These are phyloP conservation scores for Calidris pygmaea DNA, from an alignment of 2,113 vertebrate species.

Conservation along the genomic window DNA sequence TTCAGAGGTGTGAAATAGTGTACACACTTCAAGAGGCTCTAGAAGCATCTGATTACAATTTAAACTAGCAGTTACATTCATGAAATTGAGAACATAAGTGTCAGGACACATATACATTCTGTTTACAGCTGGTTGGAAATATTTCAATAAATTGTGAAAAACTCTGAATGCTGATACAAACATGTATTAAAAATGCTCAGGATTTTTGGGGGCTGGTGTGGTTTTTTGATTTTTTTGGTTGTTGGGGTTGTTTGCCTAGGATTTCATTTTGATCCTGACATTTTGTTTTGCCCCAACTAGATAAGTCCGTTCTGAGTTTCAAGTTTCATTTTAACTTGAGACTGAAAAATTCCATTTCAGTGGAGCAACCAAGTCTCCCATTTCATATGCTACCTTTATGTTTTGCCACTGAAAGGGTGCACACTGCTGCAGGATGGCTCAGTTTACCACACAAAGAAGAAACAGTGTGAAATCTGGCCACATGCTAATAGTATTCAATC, in stretches of 20 bases:
- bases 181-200: not conserved
- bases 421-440: not conserved
- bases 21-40: conserved; percentile 10
- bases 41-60: conserved; percentile 35
- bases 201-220: not conserved
- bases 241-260: not conserved
- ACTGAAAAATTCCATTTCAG: conserved; percentile 20
- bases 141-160: conserved; percentile 20
- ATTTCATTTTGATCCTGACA: not conserved
- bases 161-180: not conserved
- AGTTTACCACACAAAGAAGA: not conserved
- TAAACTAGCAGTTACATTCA: conserved; percentile 34
- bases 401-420: not conserved
- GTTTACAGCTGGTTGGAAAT: conserved; percentile 4
- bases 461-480: not conserved
- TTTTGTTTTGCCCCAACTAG: not conserved
- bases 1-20: conserved; percentile 41
- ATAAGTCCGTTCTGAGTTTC: not conserved
- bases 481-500: not conserved
- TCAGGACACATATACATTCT: not conserved
- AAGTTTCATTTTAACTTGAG: conserved; percentile 20
- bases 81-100: conserved; percentile 33
- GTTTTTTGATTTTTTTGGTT: not conserved
- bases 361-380: not conserved
- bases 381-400: not conserved